phyloP scores from a whole-genome alignment of 2,113 vertebrate genomes.

The Xenopus borealis region DNA sequence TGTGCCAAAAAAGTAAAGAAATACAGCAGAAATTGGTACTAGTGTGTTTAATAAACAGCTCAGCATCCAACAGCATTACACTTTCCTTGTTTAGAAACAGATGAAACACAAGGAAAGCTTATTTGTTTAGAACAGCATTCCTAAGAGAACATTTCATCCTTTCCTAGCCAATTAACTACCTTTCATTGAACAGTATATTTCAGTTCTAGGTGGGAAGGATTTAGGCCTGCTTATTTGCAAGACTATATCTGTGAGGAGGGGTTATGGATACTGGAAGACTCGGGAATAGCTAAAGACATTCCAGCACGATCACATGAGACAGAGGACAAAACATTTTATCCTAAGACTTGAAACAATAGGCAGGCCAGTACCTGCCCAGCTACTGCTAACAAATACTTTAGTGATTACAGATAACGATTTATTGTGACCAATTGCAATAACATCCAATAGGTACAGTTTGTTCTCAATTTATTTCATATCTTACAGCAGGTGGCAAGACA shows the following conservation, averaged over 20 bases:
- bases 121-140: neutral
- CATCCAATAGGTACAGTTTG: too few species aligned
- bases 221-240: neutral
- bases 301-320: neutral
- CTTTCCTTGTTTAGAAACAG: neutral
- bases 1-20: too few species aligned
- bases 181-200: too few species aligned
- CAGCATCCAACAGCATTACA: neutral
- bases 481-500: too few species aligned
- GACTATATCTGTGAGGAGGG: neutral
- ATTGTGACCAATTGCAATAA: too few species aligned
- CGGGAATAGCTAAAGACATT: neutral
- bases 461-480: too few species aligned
- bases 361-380: neutral
- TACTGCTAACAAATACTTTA: too few species aligned
- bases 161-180: too few species aligned
- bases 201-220: neutral
- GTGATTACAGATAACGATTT: neutral
- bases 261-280: neutral
- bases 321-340: neutral
- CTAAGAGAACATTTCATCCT: neutral
- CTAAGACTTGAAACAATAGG: neutral
- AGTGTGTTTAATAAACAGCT: constrained; percentile 1
- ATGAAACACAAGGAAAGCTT: neutral
- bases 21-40: neutral